Percentiles rank a stretch among this genome's conserved stretches.
Conservation (phyloP, 1,140 invertebrate species). For the Chionoecetes opilio region DNA sequence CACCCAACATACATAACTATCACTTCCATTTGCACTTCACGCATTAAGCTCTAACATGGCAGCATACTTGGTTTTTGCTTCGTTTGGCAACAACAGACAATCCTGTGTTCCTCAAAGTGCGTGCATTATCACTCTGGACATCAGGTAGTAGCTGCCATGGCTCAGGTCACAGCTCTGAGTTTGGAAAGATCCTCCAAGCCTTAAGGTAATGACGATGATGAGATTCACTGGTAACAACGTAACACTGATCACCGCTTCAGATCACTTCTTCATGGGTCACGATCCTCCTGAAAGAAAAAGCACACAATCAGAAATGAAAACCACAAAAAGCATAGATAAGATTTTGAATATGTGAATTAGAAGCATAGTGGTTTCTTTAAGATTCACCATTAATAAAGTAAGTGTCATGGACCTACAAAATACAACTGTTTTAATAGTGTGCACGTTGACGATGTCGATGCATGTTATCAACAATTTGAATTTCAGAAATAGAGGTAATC, state of each 20-base stretch:
- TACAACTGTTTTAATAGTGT: too few species aligned
- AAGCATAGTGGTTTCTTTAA: too few species aligned
- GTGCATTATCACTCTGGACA: conserved; percentile 43
- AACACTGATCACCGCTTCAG: conserved; percentile 47
- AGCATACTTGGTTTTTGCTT: conserved; percentile 50
- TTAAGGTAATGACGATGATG: conserved; percentile 29
- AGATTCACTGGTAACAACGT: conserved; percentile 60
- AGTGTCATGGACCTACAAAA: too few species aligned
- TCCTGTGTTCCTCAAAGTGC: conserved; percentile 56
- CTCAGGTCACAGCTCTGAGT: neutral
- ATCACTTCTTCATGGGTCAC: conserved; percentile 51
- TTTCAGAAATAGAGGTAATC: too few species aligned
- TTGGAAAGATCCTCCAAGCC: too few species aligned
- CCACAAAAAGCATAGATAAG: too few species aligned
- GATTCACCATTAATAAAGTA: too few species aligned
- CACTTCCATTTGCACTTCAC: conserved; percentile 63
- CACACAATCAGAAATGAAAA: neutral
- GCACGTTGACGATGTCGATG: too few species aligned
- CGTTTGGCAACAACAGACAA: conserved; percentile 22
- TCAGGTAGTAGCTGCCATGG: conserved; percentile 57
- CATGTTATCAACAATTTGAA: too few species aligned
- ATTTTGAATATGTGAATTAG: neutral
- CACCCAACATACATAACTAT: conserved; percentile 71
- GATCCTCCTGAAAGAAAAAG: conserved; percentile 56
- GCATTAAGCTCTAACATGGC: conserved; percentile 56